These are phyloP conservation scores for Branchinecta sandiegonensis DNA, from an alignment of 2,888 invertebrate species.

Conservation along the genomic window DNA sequence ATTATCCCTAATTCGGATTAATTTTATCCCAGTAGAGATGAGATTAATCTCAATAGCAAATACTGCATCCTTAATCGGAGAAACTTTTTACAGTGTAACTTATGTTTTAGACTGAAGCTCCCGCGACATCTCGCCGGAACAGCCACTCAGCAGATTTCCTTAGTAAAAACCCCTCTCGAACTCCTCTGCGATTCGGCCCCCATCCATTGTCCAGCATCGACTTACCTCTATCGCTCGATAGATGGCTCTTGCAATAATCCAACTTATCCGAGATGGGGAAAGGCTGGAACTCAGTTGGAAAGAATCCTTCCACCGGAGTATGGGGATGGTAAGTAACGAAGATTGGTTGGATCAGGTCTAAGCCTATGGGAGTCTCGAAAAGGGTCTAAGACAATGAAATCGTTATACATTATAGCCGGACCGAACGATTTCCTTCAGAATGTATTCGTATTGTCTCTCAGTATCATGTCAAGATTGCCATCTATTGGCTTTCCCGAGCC, in stretches of 20 bases:
- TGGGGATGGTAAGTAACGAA: conserved; percentile 18
- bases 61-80: too few species aligned
- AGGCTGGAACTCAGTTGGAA: conserved; percentile 21
- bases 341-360: neutral
- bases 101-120: neutral
- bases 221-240: neutral
- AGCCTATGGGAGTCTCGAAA: too few species aligned
- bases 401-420: too few species aligned
- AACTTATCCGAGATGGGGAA: conserved; percentile 22
- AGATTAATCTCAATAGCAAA: too few species aligned
- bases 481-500: too few species aligned
- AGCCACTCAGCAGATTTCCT: conserved; percentile 6
- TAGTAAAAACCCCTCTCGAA: neutral
- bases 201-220: neutral
- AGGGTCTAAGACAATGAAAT: too few species aligned
- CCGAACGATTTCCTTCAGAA: too few species aligned
- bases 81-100: too few species aligned
- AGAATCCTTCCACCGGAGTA: conserved; percentile 23
- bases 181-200: neutral
- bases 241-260: conserved; percentile 24
- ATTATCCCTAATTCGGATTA: too few species aligned
- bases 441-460: too few species aligned
- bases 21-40: too few species aligned
- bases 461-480: too few species aligned
- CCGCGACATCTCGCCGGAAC: neutral